These are phyloP conservation scores for Etheostoma nigrum DNA, from an alignment of 2,797 vertebrate genomes.

Conservation along the genomic window DNA sequence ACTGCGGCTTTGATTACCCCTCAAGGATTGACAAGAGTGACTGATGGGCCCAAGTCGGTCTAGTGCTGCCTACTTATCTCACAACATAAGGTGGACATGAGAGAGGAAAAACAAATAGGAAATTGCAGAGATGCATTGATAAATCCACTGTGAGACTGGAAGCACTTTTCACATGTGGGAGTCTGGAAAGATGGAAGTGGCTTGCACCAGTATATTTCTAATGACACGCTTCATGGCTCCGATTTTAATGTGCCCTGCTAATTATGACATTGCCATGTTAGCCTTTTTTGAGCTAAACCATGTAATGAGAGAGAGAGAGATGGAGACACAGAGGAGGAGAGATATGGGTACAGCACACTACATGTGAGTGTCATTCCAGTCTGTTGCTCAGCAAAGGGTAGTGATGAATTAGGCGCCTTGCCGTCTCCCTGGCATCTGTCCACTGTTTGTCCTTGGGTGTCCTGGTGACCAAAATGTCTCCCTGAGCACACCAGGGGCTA, in stretches of 20 bases:
- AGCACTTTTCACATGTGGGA: conserved; percentile 45
- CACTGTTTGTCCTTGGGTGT: conserved; percentile 76
- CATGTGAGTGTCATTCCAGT: conserved; percentile 45
- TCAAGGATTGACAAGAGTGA: conserved; percentile 53
- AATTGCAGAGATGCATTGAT: conserved; percentile 36
- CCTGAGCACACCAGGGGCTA: conserved; percentile 41
- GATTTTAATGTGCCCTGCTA: conserved; percentile 71
- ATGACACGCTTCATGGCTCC: conserved; percentile 65
- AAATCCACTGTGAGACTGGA: conserved; percentile 31
- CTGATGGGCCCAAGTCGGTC: conserved; percentile 44
- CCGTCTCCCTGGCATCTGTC: conserved; percentile 66
- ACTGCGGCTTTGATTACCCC: conserved; percentile 62
- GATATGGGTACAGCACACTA: background rate
- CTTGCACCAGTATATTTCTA: conserved; percentile 60
- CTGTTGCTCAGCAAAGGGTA: conserved; percentile 37
- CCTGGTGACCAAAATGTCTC: conserved; percentile 65
- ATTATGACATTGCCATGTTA: conserved; percentile 66
- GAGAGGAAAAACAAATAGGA: conserved; percentile 15
- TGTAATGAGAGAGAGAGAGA: conserved; percentile 32
- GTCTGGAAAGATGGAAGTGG: conserved; percentile 37
- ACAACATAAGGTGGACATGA: conserved; percentile 15
- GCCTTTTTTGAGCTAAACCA: conserved; percentile 57
- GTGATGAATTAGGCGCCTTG: conserved; percentile 64
- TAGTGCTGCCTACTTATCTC: conserved; percentile 41
- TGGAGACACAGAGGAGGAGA: conserved; percentile 6